Evolutionary conservation across 2,797 vertebrate species (phyloP).

Genomic region (Liparis tanakae): DNA sequence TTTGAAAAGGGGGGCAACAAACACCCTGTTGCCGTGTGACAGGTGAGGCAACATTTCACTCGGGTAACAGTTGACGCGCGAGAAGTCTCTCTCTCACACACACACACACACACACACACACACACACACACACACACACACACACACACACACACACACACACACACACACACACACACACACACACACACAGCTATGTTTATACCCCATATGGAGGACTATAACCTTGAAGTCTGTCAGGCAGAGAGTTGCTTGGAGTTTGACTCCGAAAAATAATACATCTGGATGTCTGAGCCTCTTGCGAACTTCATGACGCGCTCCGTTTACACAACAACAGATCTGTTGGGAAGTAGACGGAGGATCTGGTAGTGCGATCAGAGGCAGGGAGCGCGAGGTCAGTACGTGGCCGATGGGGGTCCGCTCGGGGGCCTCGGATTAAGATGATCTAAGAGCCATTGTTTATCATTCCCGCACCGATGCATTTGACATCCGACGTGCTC

Average conservation of each 20-base stretch:
- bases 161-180: too few species aligned
- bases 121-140: too few species aligned
- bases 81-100: too few species aligned
- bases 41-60: not conserved
- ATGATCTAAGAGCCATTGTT: not conserved
- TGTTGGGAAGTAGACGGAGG: not conserved
- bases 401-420: not conserved
- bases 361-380: not conserved
- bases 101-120: too few species aligned
- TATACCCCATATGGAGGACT: too few species aligned
- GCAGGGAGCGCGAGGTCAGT: conserved; percentile 32
- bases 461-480: not conserved
- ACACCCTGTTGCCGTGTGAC: conserved; percentile 8
- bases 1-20: conserved; percentile 2
- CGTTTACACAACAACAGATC: not conserved
- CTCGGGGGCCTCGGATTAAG: not conserved
- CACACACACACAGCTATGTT: too few species aligned
- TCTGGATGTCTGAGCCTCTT: too few species aligned
- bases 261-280: too few species aligned
- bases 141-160: too few species aligned
- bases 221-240: not conserved
- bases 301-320: too few species aligned
- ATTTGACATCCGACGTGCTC: not conserved
- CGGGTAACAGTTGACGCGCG: not conserved
- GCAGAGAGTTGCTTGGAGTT: not conserved